Evolutionary conservation across 2,888 invertebrate species (phyloP), one percentile per base, ranked within the genome.

Genomic region (Ochropleura plecta): DNA sequence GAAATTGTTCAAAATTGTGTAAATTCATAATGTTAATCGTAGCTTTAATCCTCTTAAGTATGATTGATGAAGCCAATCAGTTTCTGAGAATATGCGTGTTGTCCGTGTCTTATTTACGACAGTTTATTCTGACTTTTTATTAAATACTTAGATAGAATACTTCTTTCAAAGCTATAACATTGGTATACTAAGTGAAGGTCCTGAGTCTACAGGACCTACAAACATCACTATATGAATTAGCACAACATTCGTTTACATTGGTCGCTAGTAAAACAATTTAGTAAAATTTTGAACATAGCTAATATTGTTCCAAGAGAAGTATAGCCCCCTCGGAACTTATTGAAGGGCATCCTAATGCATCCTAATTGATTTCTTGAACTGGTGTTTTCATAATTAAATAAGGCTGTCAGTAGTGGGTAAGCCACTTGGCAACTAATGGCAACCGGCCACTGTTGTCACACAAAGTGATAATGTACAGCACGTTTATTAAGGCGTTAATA

Each of bases 1-100:
- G 92, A 94, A 93, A 93, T 94, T 94, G 90, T 92, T 90, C 89
- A 87, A 88, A 90, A 89, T 91, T 90, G 88, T 90, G 89, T 87
- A 89, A 89, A 89, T 90, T 88, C 85, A 85, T 89, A 89, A 82
- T 88, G 86, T 80, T 80, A 85, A 87, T 81, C 84, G 73, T 66
- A 89, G 72, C 86, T 88, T 80, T 80, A 83, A 86, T 81, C 83
- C 73, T 72, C 82, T 82, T 81, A 85, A 86, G 75, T 78, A 83
- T 86, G 88, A 89, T 88, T 82, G 88, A 88, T 84, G 74, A 57
- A 76, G 73, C 80, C 84, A 83, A 89, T 88, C 88, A 84, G 81
- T 88, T 87, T 80, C 71, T 67, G 46, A 78, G 53, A 80, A 65
- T 72, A 85, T 63, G 59, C 64, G 18, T 66, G 70, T 69, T 48